Percentiles rank a stretch among this genome's conserved stretches.
phyloP scores from a whole-genome alignment of 2,888 invertebrate species.

The Acleris cristana region DNA sequence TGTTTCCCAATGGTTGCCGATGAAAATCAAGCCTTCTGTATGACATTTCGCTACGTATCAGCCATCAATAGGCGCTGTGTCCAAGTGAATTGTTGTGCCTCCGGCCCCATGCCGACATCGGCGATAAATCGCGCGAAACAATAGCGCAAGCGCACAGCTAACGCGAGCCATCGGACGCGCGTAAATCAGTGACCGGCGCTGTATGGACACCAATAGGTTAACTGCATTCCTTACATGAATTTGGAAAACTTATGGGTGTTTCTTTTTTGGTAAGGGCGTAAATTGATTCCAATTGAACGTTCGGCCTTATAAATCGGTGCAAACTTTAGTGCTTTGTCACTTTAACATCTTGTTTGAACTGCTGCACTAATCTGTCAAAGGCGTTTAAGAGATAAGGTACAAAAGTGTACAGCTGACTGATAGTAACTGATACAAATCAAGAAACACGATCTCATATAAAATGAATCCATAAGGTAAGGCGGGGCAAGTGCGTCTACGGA shows the following conservation, averaged over 20 bases:
- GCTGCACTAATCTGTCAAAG: no score
- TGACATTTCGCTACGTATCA: conserved; percentile 32
- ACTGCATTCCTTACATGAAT: conserved; percentile 27
- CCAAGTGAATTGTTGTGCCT: conserved; percentile 69
- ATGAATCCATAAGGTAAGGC: no score
- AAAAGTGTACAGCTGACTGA: no score
- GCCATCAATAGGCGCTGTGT: conserved; percentile 62
- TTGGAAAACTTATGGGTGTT: not conserved
- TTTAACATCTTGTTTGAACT: no score
- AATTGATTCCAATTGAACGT: not conserved
- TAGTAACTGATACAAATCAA: no score
- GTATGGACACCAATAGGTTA: conserved; percentile 57
- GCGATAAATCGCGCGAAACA: conserved; percentile 78
- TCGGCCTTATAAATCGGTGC: no score
- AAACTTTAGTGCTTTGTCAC: no score
- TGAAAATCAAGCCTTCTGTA: conserved; percentile 7
- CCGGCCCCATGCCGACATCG: conserved; percentile 50
- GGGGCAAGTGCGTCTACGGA: no score
- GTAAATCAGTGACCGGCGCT: conserved; percentile 69
- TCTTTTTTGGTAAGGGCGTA: not conserved
- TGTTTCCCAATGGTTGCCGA: no score
- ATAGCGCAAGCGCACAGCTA: conserved; percentile 63
- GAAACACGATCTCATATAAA: no score
- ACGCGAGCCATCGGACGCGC: conserved; percentile 61
- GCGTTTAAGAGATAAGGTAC: no score